Evolutionary conservation across 2,888 invertebrate genomes (phyloP).

Genomic region (Argynnis bischoffii): DNA sequence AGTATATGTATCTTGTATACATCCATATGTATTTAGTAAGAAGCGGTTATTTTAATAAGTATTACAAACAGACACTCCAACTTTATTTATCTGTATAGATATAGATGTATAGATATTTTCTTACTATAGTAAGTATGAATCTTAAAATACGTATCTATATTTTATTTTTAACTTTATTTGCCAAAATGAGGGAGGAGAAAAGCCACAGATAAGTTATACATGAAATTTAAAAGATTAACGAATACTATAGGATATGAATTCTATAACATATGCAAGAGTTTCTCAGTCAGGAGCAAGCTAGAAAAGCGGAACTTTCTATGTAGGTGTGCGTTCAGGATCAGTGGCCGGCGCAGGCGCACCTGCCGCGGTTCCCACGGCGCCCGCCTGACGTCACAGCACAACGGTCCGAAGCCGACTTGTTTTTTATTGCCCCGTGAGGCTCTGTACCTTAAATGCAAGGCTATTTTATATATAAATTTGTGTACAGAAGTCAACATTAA

Average conservation of each 20-base stretch:
- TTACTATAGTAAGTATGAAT: no score
- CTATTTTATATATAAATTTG: constrained; percentile 15
- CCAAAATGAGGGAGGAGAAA: no score
- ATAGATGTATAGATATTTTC: no score
- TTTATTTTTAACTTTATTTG: no score
- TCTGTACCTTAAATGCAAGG: constrained; percentile 29
- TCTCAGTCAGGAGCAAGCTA: constrained; percentile 22
- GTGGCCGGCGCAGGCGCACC: constrained; percentile 81
- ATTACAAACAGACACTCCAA: no score
- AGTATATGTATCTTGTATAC: no score
- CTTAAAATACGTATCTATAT: no score
- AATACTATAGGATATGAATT: background rate
- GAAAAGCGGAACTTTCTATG: constrained; percentile 68
- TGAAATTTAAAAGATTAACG: background rate
- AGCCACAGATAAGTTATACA: no score
- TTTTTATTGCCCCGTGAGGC: constrained; percentile 52
- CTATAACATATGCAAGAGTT: constrained; percentile 12
- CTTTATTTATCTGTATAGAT: no score
- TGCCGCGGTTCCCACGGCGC: constrained; percentile 80
- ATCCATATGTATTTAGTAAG: no score
- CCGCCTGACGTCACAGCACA: constrained; percentile 68
- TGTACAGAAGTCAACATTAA: background rate
- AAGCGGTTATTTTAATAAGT: no score
- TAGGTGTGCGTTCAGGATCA: constrained; percentile 73
- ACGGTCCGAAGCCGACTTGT: constrained; percentile 60